Conservation (phyloP, 2,888 invertebrate genomes). For the Thyatira batis region DNA sequence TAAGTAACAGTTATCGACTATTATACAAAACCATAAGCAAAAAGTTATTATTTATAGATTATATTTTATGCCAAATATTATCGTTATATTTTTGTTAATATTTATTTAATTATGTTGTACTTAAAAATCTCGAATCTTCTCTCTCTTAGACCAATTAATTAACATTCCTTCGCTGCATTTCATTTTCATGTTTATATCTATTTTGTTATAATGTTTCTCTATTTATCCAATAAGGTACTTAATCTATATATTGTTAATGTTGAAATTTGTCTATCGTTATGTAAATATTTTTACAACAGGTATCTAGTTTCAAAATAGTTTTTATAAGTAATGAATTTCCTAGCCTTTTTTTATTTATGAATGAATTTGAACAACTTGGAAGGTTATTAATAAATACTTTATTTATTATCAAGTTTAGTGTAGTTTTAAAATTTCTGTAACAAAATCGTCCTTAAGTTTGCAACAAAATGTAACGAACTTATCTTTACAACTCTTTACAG, state of each 20-base stretch:
- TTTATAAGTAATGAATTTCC: not conserved
- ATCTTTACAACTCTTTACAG: not conserved
- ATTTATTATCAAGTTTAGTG: no score
- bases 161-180: slow-evolving; percentile 23
- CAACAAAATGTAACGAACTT: not conserved
- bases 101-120: slow-evolving; percentile 23
- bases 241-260: not conserved
- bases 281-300: not conserved
- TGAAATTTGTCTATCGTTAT: not conserved
- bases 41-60: not conserved
- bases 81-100: slow-evolving; percentile 12
- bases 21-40: not conserved
- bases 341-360: not conserved
- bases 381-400: no score
- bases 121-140: slow-evolving; percentile 26
- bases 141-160: slow-evolving; percentile 10
- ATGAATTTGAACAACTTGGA: no score
- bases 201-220: slow-evolving; percentile 4
- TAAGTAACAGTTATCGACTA: slow-evolving; percentile 11
- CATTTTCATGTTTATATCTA: slow-evolving; percentile 11
- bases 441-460: not conserved
- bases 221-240: not conserved
- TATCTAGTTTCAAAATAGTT: not conserved
- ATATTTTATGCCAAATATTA: slow-evolving; percentile 31
- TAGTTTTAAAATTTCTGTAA: not conserved